A percentile compares a stretch with the other conserved stretches of the same genome.
phyloP scores from a whole-genome alignment of 2,113 vertebrate genomes.

The Camelus dromedarius region DNA sequence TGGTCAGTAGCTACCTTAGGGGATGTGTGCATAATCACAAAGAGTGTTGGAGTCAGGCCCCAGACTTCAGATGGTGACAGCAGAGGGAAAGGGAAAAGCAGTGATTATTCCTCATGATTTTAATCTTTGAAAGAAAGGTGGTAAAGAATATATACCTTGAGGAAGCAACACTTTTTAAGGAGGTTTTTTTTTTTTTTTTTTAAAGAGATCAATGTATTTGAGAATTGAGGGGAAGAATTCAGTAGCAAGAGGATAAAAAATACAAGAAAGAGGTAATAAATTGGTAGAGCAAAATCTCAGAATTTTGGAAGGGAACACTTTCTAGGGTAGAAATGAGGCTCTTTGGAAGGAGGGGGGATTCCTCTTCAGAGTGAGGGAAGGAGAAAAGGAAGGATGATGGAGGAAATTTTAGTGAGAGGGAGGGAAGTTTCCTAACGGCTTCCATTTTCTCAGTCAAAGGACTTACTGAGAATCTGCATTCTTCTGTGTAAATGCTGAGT shows the following conservation, averaged over 20 bases:
- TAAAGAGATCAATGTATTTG: background rate
- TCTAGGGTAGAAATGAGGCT: background rate
- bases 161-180: background rate
- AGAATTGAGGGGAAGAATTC: background rate
- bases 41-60: background rate
- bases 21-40: background rate
- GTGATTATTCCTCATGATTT: background rate
- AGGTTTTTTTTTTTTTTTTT: background rate
- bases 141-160: background rate
- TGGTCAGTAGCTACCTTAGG: no score
- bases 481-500: background rate
- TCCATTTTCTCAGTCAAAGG: background rate
- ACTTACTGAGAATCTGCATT: background rate
- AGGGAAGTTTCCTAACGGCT: background rate
- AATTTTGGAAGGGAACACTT: background rate
- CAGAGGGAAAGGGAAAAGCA: background rate
- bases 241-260: background rate
- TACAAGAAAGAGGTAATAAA: background rate
- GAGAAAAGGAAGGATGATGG: background rate
- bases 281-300: background rate
- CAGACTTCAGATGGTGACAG: background rate
- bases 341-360: background rate
- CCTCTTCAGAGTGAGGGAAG: background rate
- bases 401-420: background rate
- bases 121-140: conserved; percentile 13